These are phyloP conservation scores for Raja brachyura DNA, from an alignment of 2,113 vertebrate species.

Conservation along the genomic window DNA sequence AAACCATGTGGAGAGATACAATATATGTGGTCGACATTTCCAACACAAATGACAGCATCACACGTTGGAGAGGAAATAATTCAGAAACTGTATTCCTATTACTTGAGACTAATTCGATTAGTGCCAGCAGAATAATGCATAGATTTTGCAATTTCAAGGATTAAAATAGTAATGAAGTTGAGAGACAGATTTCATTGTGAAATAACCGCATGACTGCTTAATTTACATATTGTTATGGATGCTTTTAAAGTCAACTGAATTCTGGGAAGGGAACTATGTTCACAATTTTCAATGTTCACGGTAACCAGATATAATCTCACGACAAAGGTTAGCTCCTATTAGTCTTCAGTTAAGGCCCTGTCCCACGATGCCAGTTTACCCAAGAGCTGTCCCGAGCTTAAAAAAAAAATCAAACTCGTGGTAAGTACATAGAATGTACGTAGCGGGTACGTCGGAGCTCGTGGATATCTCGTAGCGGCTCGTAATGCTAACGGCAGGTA, in stretches of 20 bases:
- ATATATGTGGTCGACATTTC: background rate
- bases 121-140: background rate
- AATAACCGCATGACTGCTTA: background rate
- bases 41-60: background rate
- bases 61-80: background rate
- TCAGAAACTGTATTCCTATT: background rate
- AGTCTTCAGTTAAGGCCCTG: too few species aligned
- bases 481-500: too few species aligned
- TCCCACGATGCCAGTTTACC: too few species aligned
- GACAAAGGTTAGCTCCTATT: too few species aligned
- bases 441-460: too few species aligned
- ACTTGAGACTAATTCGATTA: background rate
- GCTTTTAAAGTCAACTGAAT: background rate
- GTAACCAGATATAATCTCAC: background rate
- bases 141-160: background rate
- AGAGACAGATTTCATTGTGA: background rate
- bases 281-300: background rate
- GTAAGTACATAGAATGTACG: too few species aligned
- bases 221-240: background rate
- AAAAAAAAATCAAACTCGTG: too few species aligned
- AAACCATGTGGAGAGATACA: background rate
- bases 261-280: background rate
- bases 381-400: too few species aligned
- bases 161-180: slow-evolving; percentile 24
- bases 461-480: too few species aligned